Conservation (phyloP, 2,888 invertebrate genomes). For the Melitaea athalia region DNA sequence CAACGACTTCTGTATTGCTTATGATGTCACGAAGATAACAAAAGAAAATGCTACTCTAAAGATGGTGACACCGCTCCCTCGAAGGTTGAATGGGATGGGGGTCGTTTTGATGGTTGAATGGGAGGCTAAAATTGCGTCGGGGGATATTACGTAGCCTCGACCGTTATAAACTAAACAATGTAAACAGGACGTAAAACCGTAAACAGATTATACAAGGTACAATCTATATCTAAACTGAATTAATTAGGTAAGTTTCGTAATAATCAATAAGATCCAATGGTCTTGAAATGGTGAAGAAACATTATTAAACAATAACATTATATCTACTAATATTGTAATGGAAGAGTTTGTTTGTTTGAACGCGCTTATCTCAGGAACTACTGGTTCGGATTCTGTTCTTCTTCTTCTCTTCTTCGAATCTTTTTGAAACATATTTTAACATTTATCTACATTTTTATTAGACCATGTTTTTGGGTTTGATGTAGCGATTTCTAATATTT, state of each 20-base stretch:
- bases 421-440: too few species aligned
- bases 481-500: too few species aligned
- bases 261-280: background rate
- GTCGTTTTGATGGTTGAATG: conserved; percentile 13
- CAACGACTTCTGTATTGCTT: conserved; percentile 17
- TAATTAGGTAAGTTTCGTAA: background rate
- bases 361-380: too few species aligned
- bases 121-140: conserved; percentile 28
- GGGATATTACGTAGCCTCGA: conserved; percentile 23
- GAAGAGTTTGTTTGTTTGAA: too few species aligned
- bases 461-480: too few species aligned
- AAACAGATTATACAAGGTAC: too few species aligned
- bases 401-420: too few species aligned
- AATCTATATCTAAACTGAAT: too few species aligned
- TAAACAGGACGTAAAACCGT: background rate
- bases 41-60: conserved; percentile 27
- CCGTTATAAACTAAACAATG: conserved; percentile 23
- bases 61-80: conserved; percentile 22
- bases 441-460: too few species aligned
- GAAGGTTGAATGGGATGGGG: background rate
- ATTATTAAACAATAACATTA: background rate
- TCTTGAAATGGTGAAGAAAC: background rate
- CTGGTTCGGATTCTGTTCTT: too few species aligned
- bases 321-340: too few species aligned
- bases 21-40: conserved; percentile 27